Conservation (phyloP, 2,113 vertebrate species). For the Sinocyclocheilus rhinocerous region DNA sequence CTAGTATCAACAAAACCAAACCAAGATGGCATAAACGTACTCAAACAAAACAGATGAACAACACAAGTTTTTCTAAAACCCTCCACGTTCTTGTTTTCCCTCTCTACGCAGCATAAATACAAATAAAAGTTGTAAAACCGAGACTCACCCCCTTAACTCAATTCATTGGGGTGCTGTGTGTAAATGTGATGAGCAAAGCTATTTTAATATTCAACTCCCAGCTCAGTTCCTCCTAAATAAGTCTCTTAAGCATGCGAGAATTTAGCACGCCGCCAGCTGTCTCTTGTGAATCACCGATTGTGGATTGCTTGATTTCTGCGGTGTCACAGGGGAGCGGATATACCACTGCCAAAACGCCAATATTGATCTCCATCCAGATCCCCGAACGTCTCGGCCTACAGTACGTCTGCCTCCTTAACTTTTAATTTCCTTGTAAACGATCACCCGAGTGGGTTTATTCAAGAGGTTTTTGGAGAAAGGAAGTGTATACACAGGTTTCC, state of each 20-base stretch:
- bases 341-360: slow-evolving; percentile 12
- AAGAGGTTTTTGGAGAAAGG: background rate
- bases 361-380: slow-evolving; percentile 42
- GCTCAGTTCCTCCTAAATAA: slow-evolving; percentile 20
- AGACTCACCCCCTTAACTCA: background rate
- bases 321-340: background rate
- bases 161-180: background rate
- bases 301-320: background rate
- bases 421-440: slow-evolving; percentile 19
- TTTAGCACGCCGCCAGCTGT: background rate
- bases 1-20: background rate
- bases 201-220: slow-evolving; percentile 38
- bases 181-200: slow-evolving; percentile 39
- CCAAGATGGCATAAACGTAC: background rate
- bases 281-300: background rate
- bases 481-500: slow-evolving; percentile 39
- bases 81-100: background rate
- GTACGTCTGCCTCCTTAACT: slow-evolving; percentile 29
- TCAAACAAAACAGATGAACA: slow-evolving; percentile 3
- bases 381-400: slow-evolving; percentile 2
- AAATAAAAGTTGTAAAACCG: background rate
- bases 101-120: background rate
- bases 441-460: background rate
- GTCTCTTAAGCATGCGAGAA: slow-evolving; percentile 19
- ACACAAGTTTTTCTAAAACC: background rate